These are phyloP conservation scores for Merodon equestris DNA, from an alignment of 2,888 invertebrate genomes.

Conservation along the genomic window DNA sequence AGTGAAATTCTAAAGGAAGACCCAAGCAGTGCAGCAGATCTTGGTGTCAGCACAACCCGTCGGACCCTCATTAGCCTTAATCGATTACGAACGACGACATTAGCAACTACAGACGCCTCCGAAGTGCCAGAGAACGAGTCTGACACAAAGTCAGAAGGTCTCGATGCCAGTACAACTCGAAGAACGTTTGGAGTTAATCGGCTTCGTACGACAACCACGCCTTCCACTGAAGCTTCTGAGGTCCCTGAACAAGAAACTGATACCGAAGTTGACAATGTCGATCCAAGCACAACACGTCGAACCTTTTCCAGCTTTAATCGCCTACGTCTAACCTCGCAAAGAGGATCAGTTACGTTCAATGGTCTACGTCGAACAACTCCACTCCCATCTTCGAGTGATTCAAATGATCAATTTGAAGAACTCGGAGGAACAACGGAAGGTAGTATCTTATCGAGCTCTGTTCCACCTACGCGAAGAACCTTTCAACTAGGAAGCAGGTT, in stretches of 20 bases:
- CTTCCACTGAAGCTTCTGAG: background rate
- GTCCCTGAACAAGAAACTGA: background rate
- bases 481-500: background rate
- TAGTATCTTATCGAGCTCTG: too few relatives aligned
- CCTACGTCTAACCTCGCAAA: too few relatives aligned
- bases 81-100: background rate
- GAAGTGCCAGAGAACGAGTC: conserved; percentile 7
- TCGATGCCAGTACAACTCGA: background rate
- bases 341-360: too few relatives aligned
- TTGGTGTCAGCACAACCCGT: background rate
- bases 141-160: background rate
- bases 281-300: background rate
- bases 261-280: background rate
- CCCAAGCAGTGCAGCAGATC: too few relatives aligned
- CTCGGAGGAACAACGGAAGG: too few relatives aligned
- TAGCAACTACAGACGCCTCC: background rate
- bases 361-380: too few relatives aligned
- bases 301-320: background rate
- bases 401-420: too few relatives aligned
- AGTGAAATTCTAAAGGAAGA: too few relatives aligned
- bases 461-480: conserved; percentile 7
- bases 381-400: too few relatives aligned
- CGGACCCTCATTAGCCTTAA: background rate
- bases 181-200: background rate
- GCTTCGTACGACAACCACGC: background rate